Conservation (phyloP, 1,140 invertebrate species). For the Chironomus striatipennis region DNA sequence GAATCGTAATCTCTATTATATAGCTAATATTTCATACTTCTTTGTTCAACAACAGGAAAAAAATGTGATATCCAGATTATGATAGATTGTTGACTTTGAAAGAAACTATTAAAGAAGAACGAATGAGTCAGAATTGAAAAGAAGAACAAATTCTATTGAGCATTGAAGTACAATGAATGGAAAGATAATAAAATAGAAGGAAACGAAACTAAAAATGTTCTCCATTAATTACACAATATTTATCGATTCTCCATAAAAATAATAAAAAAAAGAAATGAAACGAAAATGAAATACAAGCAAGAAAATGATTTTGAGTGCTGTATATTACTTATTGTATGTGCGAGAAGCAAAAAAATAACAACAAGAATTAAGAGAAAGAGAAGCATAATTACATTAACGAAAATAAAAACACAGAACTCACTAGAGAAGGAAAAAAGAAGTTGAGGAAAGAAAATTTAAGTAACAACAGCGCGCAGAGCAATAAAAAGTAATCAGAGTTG, state of each 20-base stretch:
- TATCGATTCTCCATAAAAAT: background rate
- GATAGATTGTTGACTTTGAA: constrained; percentile 7
- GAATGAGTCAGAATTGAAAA: too few relatives aligned
- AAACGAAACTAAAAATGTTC: constrained; percentile 9
- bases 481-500: too few relatives aligned
- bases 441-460: background rate
- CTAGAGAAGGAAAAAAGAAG: background rate
- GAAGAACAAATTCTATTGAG: background rate
- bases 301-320: background rate
- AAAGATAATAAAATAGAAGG: background rate
- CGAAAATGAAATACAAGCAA: background rate
- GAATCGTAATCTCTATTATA: background rate
- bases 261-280: background rate
- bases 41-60: background rate
- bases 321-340: background rate
- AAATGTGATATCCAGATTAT: constrained; percentile 2
- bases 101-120: background rate
- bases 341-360: background rate
- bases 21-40: background rate
- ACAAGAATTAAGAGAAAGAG: background rate
- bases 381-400: background rate
- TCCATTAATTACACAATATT: constrained; percentile 14
- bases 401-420: background rate
- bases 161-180: background rate
- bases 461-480: too few relatives aligned